Evolutionary conservation across 2,113 vertebrate genomes (phyloP).

Genomic region (Ancistrus triradiatus): DNA sequence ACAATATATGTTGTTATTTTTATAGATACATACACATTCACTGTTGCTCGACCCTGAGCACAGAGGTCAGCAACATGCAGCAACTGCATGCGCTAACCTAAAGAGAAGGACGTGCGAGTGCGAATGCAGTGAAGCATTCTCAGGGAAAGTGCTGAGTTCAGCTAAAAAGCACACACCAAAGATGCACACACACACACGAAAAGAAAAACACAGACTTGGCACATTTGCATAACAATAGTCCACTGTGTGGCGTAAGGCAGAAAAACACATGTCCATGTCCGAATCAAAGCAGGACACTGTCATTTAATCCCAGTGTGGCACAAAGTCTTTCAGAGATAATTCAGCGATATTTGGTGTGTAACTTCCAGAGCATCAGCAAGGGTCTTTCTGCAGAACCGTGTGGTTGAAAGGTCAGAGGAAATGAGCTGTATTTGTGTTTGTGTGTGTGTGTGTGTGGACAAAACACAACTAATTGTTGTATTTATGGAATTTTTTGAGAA

Average conservation of each 20-base stretch:
- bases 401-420: conserved; percentile 59
- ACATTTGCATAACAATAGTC: conserved; percentile 79
- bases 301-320: conserved; percentile 52
- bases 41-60: conserved; percentile 31
- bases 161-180: conserved; percentile 42
- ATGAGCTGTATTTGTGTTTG: neutral
- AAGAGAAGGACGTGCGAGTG: conserved; percentile 25
- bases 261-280: conserved; percentile 42
- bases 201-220: conserved; percentile 64
- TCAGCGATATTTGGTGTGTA: conserved; percentile 29
- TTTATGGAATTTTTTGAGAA: too few species aligned
- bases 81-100: conserved; percentile 30
- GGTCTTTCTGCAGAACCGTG: conserved; percentile 15
- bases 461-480: too few species aligned
- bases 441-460: neutral
- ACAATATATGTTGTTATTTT: too few species aligned
- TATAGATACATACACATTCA: neutral
- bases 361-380: conserved; percentile 27
- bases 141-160: conserved; percentile 62
- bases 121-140: conserved; percentile 6
- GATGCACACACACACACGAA: neutral
- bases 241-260: conserved; percentile 61
- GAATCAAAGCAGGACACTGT: conserved; percentile 55
- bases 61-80: conserved; percentile 20
- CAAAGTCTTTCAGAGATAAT: conserved; percentile 37